These are phyloP conservation scores for Hybos culiciformis DNA, from an alignment of 2,888 invertebrate genomes.

Conservation along the genomic window DNA sequence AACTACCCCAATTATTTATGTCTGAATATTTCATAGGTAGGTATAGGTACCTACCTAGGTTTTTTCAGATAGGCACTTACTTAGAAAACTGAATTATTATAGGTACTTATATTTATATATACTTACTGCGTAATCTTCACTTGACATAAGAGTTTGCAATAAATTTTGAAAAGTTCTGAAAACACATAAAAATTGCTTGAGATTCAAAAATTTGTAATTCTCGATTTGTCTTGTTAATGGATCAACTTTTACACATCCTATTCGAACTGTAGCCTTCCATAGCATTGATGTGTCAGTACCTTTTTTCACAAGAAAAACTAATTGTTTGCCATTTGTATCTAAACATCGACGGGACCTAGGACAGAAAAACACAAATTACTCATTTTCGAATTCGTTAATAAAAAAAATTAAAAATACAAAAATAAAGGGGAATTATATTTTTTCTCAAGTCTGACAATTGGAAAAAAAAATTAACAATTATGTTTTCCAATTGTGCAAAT, in stretches of 20 bases:
- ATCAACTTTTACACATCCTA: constrained; percentile 49
- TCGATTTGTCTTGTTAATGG: constrained; percentile 40
- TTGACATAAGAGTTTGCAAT: constrained; percentile 27
- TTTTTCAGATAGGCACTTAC: constrained; percentile 6
- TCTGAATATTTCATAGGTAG: constrained; percentile 13
- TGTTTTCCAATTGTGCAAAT: too few relatives aligned
- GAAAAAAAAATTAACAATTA: too few relatives aligned
- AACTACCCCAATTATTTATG: neutral
- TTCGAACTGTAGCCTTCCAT: constrained; percentile 55
- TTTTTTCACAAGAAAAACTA: constrained; percentile 49
- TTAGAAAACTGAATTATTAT: neutral
- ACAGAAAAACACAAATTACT: neutral
- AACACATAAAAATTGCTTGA: constrained; percentile 51
- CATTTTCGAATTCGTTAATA: neutral
- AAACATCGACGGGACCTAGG: constrained; percentile 44
- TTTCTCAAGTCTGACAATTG: neutral
- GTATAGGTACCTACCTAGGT: constrained; percentile 15
- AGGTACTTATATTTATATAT: constrained; percentile 6
- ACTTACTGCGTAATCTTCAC: constrained; percentile 25
- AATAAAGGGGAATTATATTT: neutral
- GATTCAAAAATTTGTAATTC: constrained; percentile 43
- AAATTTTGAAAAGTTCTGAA: constrained; percentile 41
- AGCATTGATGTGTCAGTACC: constrained; percentile 48
- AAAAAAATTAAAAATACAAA: neutral
- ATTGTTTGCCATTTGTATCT: constrained; percentile 46